A percentile compares a stretch with the other conserved stretches of the same genome.
Evolutionary conservation across 2,888 invertebrate genomes (phyloP).

Genomic region (Hirtodrosophila cameraria): DNA sequence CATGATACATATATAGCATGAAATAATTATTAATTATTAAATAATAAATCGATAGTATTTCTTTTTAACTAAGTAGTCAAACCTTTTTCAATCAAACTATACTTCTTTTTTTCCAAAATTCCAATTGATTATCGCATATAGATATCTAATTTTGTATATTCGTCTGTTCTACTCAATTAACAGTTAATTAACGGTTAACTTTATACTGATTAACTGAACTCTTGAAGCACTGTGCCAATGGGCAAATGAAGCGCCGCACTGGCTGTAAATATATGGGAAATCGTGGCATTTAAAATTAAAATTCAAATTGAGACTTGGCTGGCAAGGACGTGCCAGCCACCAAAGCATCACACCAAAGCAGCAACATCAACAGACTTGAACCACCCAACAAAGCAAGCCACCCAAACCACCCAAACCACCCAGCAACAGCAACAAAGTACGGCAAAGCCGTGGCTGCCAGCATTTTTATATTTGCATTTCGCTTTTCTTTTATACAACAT

Average conservation of each 20-base stretch:
- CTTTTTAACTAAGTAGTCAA: no score
- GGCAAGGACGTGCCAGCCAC: constrained; percentile 72
- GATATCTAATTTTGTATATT: no score
- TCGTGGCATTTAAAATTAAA: constrained; percentile 79
- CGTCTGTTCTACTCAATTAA: constrained; percentile 9
- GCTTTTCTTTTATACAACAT: constrained; percentile 64
- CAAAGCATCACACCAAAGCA: constrained; percentile 2
- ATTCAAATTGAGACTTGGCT: constrained; percentile 79
- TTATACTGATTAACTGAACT: neutral
- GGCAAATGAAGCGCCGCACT: constrained; percentile 12
- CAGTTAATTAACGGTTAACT: constrained; percentile 11
- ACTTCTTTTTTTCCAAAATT: no score
- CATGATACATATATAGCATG: no score
- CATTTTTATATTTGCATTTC: constrained; percentile 76
- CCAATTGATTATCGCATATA: no score
- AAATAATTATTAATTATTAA: no score
- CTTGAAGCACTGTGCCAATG: constrained; percentile 28
- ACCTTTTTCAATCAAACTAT: neutral
- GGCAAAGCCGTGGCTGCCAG: constrained; percentile 19
- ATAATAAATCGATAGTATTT: no score
- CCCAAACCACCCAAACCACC: constrained; percentile 15
- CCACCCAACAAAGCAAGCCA: constrained; percentile 5
- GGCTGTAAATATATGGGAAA: constrained; percentile 71
- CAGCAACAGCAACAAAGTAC: neutral
- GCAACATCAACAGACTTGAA: constrained; percentile 8